phyloP scores from a whole-genome alignment of 2,113 vertebrate genomes.

The Lophius piscatorius region DNA sequence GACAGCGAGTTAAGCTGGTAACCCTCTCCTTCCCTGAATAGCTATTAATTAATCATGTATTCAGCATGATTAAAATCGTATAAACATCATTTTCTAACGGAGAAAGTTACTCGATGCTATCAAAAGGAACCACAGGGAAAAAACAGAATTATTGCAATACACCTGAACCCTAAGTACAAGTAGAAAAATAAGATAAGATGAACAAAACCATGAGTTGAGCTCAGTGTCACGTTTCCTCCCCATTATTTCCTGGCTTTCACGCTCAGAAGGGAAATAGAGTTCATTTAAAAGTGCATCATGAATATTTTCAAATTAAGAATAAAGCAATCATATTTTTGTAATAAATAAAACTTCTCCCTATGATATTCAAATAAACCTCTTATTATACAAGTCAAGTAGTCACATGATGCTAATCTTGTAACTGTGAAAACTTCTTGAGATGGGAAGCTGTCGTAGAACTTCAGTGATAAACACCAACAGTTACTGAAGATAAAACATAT shows the following conservation, averaged over 20 bases:
- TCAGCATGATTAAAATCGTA: slow-evolving; percentile 54
- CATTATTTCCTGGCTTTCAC: slow-evolving; percentile 48
- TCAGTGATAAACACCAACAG: no score
- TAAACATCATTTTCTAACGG: slow-evolving; percentile 61
- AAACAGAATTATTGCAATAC: slow-evolving; percentile 6
- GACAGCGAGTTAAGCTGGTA: slow-evolving; percentile 62
- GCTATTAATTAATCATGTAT: slow-evolving; percentile 45
- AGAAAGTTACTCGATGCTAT: slow-evolving; percentile 51
- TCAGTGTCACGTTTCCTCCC: slow-evolving; percentile 30
- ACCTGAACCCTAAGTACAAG: neutral
- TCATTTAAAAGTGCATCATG: slow-evolving; percentile 80
- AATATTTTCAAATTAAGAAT: slow-evolving; percentile 72
- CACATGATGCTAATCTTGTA: slow-evolving; percentile 58
- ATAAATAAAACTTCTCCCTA: slow-evolving; percentile 77
- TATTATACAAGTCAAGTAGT: slow-evolving; percentile 76
- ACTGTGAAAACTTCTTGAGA: no score
- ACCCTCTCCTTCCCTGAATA: slow-evolving; percentile 71
- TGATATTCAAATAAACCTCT: slow-evolving; percentile 71
- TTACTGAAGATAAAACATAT: slow-evolving; percentile 37
- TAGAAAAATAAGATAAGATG: slow-evolving; percentile 10
- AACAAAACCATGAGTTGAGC: slow-evolving; percentile 40
- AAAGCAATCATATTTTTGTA: slow-evolving; percentile 69
- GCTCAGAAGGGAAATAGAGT: slow-evolving; percentile 56
- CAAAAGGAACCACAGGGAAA: slow-evolving; percentile 40
- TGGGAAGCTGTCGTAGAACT: no score